Evolutionary conservation across 2,888 invertebrate species (phyloP).

Genomic region (Liopterus haemorrhoidalis): DNA sequence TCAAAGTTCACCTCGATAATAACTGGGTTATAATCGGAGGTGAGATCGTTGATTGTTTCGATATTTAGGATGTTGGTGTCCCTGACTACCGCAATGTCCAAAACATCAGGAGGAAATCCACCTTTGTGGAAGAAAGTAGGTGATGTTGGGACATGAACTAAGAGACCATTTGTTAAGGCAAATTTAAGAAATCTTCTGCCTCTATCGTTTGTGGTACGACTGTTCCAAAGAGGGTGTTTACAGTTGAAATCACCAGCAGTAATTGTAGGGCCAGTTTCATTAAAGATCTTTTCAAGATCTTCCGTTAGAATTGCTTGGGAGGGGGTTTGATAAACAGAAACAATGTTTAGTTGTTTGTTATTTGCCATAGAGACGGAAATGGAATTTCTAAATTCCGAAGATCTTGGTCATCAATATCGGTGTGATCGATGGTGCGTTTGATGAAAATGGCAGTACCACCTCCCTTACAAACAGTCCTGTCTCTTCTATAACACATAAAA

Average conservation of each 20-base stretch:
- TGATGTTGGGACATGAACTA: not conserved
- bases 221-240: slow-evolving; percentile 7
- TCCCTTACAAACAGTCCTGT: too few species aligned
- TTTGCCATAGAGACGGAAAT: not conserved
- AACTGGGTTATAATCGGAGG: slow-evolving; percentile 16
- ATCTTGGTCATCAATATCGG: not conserved
- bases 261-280: not conserved
- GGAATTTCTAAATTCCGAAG: not conserved
- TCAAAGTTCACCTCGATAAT: slow-evolving; percentile 8
- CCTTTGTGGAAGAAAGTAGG: not conserved
- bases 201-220: not conserved
- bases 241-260: slow-evolving; percentile 5
- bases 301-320: not conserved
- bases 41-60: slow-evolving; percentile 6
- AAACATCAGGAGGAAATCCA: slow-evolving; percentile 1
- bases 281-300: not conserved
- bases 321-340: not conserved
- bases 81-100: slow-evolving; percentile 18
- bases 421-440: not conserved
- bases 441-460: slow-evolving; percentile 6
- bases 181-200: not conserved
- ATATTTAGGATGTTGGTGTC: slow-evolving; percentile 1
- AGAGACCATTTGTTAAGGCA: not conserved
- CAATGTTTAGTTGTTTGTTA: not conserved
- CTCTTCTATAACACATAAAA: too few species aligned